Base-by-base conservation (phyloP, 2,797 vertebrate genomes). In the Luscinia megarhynchos region DNA sequence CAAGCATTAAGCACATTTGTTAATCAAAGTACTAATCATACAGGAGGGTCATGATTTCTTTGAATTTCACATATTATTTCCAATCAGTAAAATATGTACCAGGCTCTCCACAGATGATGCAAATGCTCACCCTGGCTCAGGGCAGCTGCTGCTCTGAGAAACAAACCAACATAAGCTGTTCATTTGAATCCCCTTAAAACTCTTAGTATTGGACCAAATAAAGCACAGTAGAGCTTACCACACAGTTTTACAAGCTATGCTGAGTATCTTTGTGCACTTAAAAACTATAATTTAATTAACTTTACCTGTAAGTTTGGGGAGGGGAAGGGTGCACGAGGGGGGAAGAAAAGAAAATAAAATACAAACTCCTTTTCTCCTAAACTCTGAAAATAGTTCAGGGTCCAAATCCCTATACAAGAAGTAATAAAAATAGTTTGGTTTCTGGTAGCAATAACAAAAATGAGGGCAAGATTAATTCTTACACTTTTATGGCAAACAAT, bases 391-490 rank as follows among this genome's bases (percentile, higher is more conserved):
- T 18, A 91, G 46, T 75, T 90, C 86, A 78, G 41, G 30, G 46
- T 70, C 77, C 62, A 93, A 93, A 93, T 75, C 89, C 41, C 83
- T 69, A 77, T 9, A 76, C 27, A 80, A 96, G 70, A 38, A 90
- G 92, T 57, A 93, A 94, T 96, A 91, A 95, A 96, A 96, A 90
- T 82, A 96, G 70, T 87, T 95, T 94, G 83, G 94, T 94, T 95
- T 97, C 94, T 93, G 94, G 93, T 96, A 94, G 95, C 93, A 96
- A 77, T 94, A 96, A 96, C 88, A 94, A 88, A 95, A 96, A 92
- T 2, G 48, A 90, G 70, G 67, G 81, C 53, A 91, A 94, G 81
- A 95, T 96, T 94, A 95, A 96, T 94, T 96, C 88, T 96, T 95
- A 95, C 91, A 85, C 95, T 95, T 97, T 96, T 93, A 95, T 69